Evolutionary conservation across 1,140 invertebrate species (phyloP).

Genomic region (Halictus rubicundus): DNA sequence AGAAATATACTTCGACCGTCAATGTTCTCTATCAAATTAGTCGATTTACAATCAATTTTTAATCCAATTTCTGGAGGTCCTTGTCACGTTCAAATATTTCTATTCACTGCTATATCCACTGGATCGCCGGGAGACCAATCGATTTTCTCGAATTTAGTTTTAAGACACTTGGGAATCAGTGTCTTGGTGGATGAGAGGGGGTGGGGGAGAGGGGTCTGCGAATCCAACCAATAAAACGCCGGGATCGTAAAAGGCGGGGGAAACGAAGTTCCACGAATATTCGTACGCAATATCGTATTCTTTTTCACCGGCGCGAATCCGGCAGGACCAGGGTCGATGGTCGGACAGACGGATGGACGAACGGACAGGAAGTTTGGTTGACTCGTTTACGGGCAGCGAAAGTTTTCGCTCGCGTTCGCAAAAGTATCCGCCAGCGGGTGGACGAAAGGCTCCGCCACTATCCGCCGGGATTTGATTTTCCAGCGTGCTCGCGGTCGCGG

Average conservation of each 20-base stretch:
- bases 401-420: conserved; percentile 61
- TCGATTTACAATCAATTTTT: no score
- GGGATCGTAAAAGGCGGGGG: conserved; percentile 7
- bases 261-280: conserved; percentile 11
- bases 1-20: no score
- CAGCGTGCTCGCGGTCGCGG: conserved; percentile 47
- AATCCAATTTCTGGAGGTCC: no score
- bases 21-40: no score
- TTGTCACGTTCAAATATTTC: no score
- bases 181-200: background rate
- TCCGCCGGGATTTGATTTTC: conserved; percentile 57
- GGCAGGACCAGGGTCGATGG: background rate
- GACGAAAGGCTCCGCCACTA: conserved; percentile 39
- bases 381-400: conserved; percentile 57
- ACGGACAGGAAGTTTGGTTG: conserved; percentile 41
- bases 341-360: background rate
- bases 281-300: conserved; percentile 35
- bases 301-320: conserved; percentile 20
- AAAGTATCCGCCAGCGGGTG: conserved; percentile 46
- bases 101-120: no score
- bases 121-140: background rate
- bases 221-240: background rate
- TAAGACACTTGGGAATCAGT: background rate
- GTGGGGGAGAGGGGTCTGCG: no score
- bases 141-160: background rate